Evolutionary conservation across 23 tunicate genomes (phyloP).

Genomic region (Trididemnum clinides): DNA sequence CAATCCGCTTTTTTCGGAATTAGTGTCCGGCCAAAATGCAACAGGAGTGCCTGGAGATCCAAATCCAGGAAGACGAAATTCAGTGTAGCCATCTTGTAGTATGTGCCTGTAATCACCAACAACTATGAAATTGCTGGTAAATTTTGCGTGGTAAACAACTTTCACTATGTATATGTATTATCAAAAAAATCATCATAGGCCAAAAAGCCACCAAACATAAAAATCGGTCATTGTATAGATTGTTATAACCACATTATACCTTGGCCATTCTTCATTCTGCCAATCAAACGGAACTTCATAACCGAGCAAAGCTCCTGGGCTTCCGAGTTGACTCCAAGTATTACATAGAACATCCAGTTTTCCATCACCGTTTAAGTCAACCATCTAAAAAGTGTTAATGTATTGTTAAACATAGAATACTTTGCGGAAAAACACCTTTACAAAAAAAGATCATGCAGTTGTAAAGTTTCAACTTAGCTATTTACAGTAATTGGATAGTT

Average conservation of each 20-base stretch:
- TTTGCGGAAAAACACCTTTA: too few relatives aligned
- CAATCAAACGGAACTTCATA: constrained; percentile 94
- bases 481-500: too few relatives aligned
- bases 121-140: too few relatives aligned
- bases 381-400: constrained; percentile 68
- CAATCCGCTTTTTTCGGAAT: constrained; percentile 45
- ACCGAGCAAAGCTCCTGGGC: constrained; percentile 74
- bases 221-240: too few relatives aligned
- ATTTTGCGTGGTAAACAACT: neutral
- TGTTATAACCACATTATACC: too few relatives aligned
- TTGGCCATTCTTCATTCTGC: constrained; percentile 69
- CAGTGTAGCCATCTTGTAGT: constrained; percentile 53
- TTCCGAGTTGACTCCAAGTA: constrained; percentile 94
- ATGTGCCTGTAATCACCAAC: constrained; percentile 56
- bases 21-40: constrained; percentile 64
- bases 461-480: too few relatives aligned
- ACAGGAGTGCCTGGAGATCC: constrained; percentile 85
- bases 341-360: constrained; percentile 70
- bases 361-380: constrained; percentile 87
- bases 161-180: neutral
- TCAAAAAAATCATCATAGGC: too few relatives aligned
- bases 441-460: too few relatives aligned
- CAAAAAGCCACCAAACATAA: too few relatives aligned
- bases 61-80: constrained; percentile 52
- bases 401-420: too few relatives aligned